A percentile compares a stretch with the other conserved stretches of the same genome.
phyloP scores from a whole-genome alignment of 2,113 vertebrate species.

The Tonatia bakeri region DNA sequence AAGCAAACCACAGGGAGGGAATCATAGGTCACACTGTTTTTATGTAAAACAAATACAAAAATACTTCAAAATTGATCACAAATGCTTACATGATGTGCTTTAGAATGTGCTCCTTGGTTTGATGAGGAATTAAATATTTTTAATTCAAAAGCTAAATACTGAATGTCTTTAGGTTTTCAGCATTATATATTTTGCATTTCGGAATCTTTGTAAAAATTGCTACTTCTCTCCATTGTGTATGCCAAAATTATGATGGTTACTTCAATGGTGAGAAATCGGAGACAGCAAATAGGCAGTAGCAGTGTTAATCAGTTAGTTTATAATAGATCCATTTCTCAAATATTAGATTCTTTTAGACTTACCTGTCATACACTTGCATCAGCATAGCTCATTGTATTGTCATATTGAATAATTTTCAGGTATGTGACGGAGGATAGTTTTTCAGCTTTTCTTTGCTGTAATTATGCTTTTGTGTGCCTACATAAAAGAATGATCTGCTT shows the following conservation, averaged over 20 bases:
- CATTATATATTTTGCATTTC: background rate
- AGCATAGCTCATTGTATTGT: background rate
- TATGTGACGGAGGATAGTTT: background rate
- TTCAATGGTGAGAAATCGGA: background rate
- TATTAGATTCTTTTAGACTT: background rate
- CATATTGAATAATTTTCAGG: background rate
- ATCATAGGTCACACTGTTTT: conserved; percentile 74
- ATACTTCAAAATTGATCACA: conserved; percentile 60
- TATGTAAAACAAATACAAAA: conserved; percentile 74
- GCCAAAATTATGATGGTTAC: background rate
- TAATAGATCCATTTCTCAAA: background rate
- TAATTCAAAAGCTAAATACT: background rate
- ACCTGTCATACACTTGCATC: background rate
- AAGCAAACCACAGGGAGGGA: conserved; percentile 74
- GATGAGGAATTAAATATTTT: conserved; percentile 20
- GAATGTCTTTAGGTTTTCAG: background rate
- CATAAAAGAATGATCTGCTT: background rate
- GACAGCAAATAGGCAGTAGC: background rate
- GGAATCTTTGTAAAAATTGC: background rate
- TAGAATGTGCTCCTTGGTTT: background rate
- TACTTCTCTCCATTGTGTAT: background rate
- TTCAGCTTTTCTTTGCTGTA: background rate
- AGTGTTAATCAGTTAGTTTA: background rate
- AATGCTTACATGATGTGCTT: conserved; percentile 25
- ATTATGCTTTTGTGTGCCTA: background rate